Evolutionary conservation across 2,888 invertebrate species (phyloP).

Genomic region (Cataglyphis cursor): DNA sequence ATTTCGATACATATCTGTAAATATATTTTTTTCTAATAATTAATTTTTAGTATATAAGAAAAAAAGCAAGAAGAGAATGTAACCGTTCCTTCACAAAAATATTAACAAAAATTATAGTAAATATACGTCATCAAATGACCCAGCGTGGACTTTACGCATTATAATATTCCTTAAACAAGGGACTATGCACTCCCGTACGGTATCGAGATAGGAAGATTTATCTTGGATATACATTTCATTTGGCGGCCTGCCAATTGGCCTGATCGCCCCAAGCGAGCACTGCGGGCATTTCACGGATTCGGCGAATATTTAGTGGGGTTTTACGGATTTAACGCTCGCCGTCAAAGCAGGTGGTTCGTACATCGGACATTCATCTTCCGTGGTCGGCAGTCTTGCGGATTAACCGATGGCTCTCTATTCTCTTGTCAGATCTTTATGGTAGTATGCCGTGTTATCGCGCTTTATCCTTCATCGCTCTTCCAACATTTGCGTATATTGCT

Average conservation of each 20-base stretch:
- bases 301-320: constrained; percentile 82
- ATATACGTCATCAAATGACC: neutral
- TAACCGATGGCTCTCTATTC: constrained; percentile 70
- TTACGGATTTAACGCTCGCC: constrained; percentile 82
- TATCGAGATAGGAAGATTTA: constrained; percentile 76
- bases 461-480: constrained; percentile 38
- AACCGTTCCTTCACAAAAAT: neutral
- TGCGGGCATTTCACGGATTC: constrained; percentile 82
- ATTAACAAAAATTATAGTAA: neutral
- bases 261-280: constrained; percentile 76
- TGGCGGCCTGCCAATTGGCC: constrained; percentile 84
- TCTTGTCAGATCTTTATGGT: constrained; percentile 57
- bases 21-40: constrained; percentile 1
- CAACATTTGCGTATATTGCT: neutral
- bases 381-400: constrained; percentile 73
- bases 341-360: constrained; percentile 82
- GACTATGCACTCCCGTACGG: constrained; percentile 28
- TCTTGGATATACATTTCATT: constrained; percentile 84
- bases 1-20: neutral
- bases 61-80: neutral
- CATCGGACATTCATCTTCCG: constrained; percentile 80
- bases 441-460: constrained; percentile 53
- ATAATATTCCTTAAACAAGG: neutral
- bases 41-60: neutral
- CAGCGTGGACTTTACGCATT: neutral